Conservation (phyloP, 2,113 vertebrate genomes). For the Andinoacara biseriatus region DNA sequence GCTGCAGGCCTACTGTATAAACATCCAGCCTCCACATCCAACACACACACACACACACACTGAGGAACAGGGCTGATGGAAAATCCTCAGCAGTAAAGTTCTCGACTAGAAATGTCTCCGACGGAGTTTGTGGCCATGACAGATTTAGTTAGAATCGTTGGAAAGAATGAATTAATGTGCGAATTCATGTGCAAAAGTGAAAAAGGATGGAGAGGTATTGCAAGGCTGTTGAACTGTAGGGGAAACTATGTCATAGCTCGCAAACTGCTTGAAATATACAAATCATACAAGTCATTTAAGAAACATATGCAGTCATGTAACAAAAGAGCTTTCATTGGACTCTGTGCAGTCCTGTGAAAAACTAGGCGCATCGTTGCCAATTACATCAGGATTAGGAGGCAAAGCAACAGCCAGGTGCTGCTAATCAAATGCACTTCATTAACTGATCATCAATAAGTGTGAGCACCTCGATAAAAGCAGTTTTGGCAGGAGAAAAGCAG, state of each 20-base stretch:
- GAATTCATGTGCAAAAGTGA: not conserved
- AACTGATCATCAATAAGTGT: not conserved
- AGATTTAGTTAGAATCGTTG: not conserved
- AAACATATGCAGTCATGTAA: not conserved
- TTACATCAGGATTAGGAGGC: not conserved
- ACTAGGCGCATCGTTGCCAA: not conserved
- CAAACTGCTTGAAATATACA: not conserved
- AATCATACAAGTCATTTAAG: not conserved
- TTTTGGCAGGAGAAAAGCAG: not conserved
- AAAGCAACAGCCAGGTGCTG: not conserved
- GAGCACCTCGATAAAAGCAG: not conserved
- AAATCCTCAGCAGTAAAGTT: constrained; percentile 18
- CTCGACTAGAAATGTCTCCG: not conserved
- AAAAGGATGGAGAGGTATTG: not conserved
- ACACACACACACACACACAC: constrained; percentile 24
- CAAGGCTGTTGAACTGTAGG: not conserved
- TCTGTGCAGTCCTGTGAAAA: not conserved
- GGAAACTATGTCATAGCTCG: not conserved
- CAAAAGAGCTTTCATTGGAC: not conserved
- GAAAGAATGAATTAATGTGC: not conserved
- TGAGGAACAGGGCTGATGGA: constrained; percentile 20
- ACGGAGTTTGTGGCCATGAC: not conserved
- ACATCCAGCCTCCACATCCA: constrained; percentile 34
- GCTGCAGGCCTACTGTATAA: constrained; percentile 42
- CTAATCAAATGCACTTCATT: not conserved